Conservation (phyloP, 1,140 invertebrate genomes). For the Tetramorium alpestre region DNA sequence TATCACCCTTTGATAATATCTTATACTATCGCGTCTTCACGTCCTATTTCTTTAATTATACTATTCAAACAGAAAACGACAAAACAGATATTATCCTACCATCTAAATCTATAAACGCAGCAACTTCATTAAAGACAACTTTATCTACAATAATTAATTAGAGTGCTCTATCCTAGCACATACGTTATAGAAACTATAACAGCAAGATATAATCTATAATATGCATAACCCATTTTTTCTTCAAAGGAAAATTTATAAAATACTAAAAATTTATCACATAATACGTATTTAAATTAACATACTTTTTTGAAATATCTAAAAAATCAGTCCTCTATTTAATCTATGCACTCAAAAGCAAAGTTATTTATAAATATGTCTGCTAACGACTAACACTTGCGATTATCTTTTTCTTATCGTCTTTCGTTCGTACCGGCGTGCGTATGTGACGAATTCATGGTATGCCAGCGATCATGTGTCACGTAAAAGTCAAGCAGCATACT, state of each 20-base stretch:
- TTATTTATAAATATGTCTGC: not conserved
- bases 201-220: not conserved
- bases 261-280: not conserved
- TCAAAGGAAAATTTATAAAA: not conserved
- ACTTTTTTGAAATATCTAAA: not conserved
- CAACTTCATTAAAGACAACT: not conserved
- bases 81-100: not conserved
- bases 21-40: not conserved
- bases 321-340: not conserved
- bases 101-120: not conserved
- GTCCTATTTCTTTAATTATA: not conserved
- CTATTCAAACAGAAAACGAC: not conserved
- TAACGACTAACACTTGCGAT: not conserved
- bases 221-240: not conserved
- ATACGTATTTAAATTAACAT: not conserved
- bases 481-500: constrained; percentile 53
- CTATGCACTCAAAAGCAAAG: not conserved
- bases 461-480: constrained; percentile 54
- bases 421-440: constrained; percentile 24
- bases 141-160: not conserved
- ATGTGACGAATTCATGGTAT: constrained; percentile 62
- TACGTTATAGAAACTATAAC: not conserved
- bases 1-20: not conserved
- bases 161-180: not conserved
- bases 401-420: not conserved